These are phyloP conservation scores for Subanguina moxae DNA, from an alignment of 1,140 invertebrate species.

Conservation along the genomic window DNA sequence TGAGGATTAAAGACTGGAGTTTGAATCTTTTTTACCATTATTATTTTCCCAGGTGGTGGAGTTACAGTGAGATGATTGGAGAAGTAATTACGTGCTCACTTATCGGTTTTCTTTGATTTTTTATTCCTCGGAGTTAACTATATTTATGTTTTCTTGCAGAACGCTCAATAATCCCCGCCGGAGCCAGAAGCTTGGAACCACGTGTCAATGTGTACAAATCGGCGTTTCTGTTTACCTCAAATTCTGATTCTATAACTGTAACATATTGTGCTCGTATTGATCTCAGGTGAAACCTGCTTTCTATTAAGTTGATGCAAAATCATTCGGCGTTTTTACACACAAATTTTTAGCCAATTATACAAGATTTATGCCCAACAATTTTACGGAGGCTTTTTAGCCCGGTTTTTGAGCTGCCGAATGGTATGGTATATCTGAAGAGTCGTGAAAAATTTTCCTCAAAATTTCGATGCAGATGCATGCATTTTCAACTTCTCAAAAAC, in stretches of 20 bases:
- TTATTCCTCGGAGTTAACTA: background rate
- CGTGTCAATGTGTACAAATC: constrained; percentile 7
- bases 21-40: background rate
- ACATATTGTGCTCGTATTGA: constrained; percentile 4
- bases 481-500: too few relatives aligned
- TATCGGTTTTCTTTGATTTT: too few relatives aligned
- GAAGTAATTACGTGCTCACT: too few relatives aligned
- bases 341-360: too few relatives aligned
- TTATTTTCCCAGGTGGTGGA: background rate
- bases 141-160: background rate
- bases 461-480: too few relatives aligned
- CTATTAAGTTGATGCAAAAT: too few relatives aligned
- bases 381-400: too few relatives aligned
- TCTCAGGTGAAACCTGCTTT: background rate
- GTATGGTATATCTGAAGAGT: too few relatives aligned
- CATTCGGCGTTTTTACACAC: too few relatives aligned
- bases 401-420: too few relatives aligned
- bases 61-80: background rate
- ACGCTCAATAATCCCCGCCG: background rate
- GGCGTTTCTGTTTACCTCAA: constrained; percentile 5
- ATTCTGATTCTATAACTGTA: background rate
- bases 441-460: too few relatives aligned
- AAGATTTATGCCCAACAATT: too few relatives aligned
- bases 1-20: background rate
- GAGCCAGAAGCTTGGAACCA: background rate